phyloP scores from a whole-genome alignment of 2,797 vertebrate species.

The Benthosema pterotum region DNA sequence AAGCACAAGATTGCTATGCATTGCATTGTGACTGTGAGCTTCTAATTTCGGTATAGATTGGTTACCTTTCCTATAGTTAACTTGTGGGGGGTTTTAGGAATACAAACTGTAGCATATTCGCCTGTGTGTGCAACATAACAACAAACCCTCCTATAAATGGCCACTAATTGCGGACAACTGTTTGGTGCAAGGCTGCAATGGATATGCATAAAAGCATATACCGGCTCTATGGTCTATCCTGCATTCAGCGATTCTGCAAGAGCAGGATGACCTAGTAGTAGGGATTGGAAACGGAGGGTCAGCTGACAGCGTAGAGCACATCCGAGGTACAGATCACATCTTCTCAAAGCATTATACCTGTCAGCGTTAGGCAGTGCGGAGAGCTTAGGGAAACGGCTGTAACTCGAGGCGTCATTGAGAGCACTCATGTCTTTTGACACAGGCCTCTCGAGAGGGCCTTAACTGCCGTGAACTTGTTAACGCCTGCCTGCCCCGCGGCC shows the following conservation, averaged over 20 bases:
- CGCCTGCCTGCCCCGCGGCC: slow-evolving; percentile 47
- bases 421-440: slow-evolving; percentile 53
- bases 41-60: too few species aligned
- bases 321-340: slow-evolving; percentile 13
- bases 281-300: slow-evolving; percentile 9
- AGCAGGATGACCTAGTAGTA: slow-evolving; percentile 1
- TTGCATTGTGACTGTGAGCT: too few species aligned
- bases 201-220: background rate
- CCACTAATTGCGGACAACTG: background rate
- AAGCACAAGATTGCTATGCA: too few species aligned
- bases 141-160: slow-evolving; percentile 1
- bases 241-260: background rate
- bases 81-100: too few species aligned
- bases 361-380: slow-evolving; percentile 2
- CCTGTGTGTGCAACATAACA: background rate
- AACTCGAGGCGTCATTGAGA: slow-evolving; percentile 50
- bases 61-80: too few species aligned
- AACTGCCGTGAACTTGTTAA: slow-evolving; percentile 65
- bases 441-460: slow-evolving; percentile 53
- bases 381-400: slow-evolving; percentile 33
- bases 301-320: background rate
- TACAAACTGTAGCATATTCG: too few species aligned
- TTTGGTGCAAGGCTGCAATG: slow-evolving; percentile 7
- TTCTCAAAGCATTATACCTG: slow-evolving; percentile 1
- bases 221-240: background rate